A percentile compares a stretch with the other conserved stretches of the same genome.
Conservation (phyloP, 2,113 vertebrate species). For the Loxodonta africana region DNA sequence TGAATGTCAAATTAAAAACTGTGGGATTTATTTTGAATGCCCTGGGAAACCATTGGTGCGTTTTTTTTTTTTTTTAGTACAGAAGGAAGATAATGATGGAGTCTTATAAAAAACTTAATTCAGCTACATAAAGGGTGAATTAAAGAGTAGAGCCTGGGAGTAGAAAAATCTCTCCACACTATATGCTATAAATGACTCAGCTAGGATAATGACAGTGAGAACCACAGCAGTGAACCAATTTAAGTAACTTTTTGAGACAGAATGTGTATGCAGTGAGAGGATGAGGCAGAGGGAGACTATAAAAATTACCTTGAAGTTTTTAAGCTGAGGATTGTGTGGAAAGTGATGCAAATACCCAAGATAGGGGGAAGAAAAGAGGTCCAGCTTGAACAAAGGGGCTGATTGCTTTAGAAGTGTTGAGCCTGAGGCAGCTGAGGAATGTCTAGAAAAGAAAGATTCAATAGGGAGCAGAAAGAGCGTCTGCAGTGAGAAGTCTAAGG, state of each 20-base stretch:
- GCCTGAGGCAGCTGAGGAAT: background rate
- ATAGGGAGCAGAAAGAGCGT: background rate
- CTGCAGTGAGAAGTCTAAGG: background rate
- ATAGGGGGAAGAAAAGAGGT: background rate
- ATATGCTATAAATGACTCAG: background rate
- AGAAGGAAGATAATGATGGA: background rate
- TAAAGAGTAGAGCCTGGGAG: background rate
- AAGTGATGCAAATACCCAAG: background rate
- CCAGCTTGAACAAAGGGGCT: background rate
- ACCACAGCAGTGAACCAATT: background rate
- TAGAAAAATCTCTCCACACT: background rate
- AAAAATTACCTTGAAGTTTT: background rate
- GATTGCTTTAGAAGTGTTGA: background rate
- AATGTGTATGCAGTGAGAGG: background rate
- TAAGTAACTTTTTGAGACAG: background rate
- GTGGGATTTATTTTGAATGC: background rate
- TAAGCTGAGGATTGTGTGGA: background rate
- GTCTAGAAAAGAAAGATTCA: background rate
- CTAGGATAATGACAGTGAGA: background rate
- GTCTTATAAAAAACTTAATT: background rate
- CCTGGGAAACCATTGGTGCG: background rate
- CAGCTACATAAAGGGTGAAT: background rate
- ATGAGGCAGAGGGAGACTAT: background rate
- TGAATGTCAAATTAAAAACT: background rate
- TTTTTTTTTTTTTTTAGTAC: background rate